Evolutionary conservation across 2,888 invertebrate genomes (phyloP).

Genomic region (Hemicrepidius hirtus): DNA sequence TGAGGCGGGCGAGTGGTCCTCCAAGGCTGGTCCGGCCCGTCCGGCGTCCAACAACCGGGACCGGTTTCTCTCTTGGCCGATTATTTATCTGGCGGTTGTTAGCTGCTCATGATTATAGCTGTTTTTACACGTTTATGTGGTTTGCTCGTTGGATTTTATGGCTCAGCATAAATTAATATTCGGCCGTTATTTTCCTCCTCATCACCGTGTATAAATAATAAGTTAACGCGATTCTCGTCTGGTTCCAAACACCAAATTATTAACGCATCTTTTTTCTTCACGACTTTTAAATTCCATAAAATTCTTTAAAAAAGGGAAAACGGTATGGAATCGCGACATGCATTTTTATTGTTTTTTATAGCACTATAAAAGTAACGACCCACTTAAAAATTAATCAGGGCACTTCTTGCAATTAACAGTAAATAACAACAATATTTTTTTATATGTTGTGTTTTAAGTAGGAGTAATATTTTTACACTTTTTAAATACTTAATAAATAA

Average conservation of each 20-base stretch:
- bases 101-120: slow-evolving; percentile 71
- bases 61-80: slow-evolving; percentile 68
- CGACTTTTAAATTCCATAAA: slow-evolving; percentile 4
- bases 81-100: slow-evolving; percentile 71
- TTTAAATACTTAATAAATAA: neutral
- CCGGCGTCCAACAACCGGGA: slow-evolving; percentile 56
- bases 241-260: slow-evolving; percentile 38
- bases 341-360: slow-evolving; percentile 20
- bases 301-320: neutral
- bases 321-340: neutral
- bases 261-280: neutral
- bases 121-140: slow-evolving; percentile 72
- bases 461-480: neutral
- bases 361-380: slow-evolving; percentile 29
- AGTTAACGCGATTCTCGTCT: slow-evolving; percentile 50
- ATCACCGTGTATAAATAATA: slow-evolving; percentile 52
- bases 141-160: slow-evolving; percentile 71
- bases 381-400: slow-evolving; percentile 26
- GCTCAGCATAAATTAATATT: slow-evolving; percentile 70
- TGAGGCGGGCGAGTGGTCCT: slow-evolving; percentile 38
- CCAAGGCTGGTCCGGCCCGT: slow-evolving; percentile 48
- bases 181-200: slow-evolving; percentile 58
- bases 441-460: neutral
- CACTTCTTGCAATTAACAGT: slow-evolving; percentile 22
- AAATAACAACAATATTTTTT: slow-evolving; percentile 16